phyloP scores from a whole-genome alignment of 1,140 invertebrate genomes.

The Pseudobourletiella spinata region DNA sequence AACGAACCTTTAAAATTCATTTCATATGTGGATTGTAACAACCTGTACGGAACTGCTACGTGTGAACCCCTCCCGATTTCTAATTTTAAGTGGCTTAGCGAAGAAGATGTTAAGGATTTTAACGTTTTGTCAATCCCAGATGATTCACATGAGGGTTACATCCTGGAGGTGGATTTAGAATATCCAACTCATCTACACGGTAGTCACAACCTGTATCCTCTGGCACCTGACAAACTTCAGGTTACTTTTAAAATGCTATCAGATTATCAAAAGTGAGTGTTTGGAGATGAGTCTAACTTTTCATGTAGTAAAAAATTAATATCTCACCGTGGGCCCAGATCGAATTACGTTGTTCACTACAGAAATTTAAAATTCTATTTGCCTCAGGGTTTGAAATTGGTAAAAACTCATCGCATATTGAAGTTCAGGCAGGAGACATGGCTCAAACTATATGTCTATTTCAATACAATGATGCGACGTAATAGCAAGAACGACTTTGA shows the following conservation, averaged over 20 bases:
- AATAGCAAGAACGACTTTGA: background rate
- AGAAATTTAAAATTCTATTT: conserved; percentile 26
- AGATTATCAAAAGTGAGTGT: conserved; percentile 2
- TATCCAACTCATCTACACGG: conserved; percentile 37
- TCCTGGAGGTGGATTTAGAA: conserved; percentile 37
- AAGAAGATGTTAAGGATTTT: background rate
- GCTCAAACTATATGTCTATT: conserved; percentile 13
- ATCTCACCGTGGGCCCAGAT: background rate
- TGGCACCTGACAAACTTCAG: conserved; percentile 24
- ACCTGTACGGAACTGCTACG: conserved; percentile 37
- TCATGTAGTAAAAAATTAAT: conserved; percentile 10
- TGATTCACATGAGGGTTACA: conserved; percentile 30
- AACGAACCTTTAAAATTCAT: conserved; percentile 4
- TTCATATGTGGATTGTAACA: conserved; percentile 31
- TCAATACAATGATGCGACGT: conserved; percentile 1
- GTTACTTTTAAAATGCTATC: background rate
- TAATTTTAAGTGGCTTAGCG: conserved; percentile 32
- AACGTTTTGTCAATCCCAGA: conserved; percentile 21
- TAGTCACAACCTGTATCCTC: conserved; percentile 32
- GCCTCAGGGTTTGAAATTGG: conserved; percentile 8
- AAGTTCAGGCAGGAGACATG: conserved; percentile 12
- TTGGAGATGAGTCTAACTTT: background rate
- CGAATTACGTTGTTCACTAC: conserved; percentile 18
- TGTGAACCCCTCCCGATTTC: conserved; percentile 16
- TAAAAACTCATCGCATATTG: conserved; percentile 7